These are phyloP conservation scores for Acrobasis repandana DNA, from an alignment of 2,888 invertebrate genomes.

Conservation along the genomic window DNA sequence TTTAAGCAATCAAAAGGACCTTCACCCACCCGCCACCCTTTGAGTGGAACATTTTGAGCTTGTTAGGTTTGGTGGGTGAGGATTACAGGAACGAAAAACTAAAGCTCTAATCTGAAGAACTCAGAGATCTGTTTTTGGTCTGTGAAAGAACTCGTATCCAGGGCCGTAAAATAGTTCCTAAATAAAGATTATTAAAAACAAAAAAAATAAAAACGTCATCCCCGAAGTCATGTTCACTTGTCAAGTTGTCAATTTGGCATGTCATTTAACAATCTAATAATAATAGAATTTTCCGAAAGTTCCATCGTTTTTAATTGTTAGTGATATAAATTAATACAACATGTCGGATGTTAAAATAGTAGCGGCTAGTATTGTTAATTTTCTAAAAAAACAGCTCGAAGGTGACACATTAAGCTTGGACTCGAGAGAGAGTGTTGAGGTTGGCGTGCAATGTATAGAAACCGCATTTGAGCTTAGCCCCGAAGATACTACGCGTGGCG, in stretches of 20 bases:
- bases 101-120: too few species aligned
- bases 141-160: too few species aligned
- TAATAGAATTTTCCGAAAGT: constrained; percentile 38
- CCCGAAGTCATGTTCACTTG: constrained; percentile 3
- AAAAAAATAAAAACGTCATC: constrained; percentile 14
- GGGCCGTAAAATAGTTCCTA: too few species aligned
- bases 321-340: constrained; percentile 29
- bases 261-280: constrained; percentile 46
- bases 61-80: too few species aligned
- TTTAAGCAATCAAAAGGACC: too few species aligned
- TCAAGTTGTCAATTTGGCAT: constrained; percentile 24
- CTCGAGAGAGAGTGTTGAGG: constrained; percentile 91
- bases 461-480: constrained; percentile 90
- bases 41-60: too few species aligned
- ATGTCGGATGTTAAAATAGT: constrained; percentile 74
- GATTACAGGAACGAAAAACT: too few species aligned
- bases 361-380: constrained; percentile 83
- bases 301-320: constrained; percentile 26
- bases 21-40: too few species aligned
- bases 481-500: constrained; percentile 62
- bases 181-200: neutral
- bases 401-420: constrained; percentile 68
- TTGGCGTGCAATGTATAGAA: constrained; percentile 97
- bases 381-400: constrained; percentile 81
- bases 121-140: too few species aligned